Conservation (phyloP, 2,113 vertebrate species). For the Osmerus eperlanus region DNA sequence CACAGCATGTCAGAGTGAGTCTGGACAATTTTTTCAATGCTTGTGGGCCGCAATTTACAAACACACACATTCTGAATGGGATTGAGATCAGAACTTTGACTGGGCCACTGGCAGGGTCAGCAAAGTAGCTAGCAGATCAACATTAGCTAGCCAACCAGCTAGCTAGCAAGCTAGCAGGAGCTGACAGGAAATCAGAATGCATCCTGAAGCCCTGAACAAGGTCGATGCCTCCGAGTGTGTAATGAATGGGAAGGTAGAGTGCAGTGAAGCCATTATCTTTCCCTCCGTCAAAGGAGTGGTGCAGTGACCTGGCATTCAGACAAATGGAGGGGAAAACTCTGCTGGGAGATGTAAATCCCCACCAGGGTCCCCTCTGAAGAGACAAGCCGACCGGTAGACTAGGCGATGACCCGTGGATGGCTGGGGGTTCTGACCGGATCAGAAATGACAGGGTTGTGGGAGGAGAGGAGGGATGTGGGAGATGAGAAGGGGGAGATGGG, state of each 20-base stretch:
- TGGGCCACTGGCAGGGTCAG: too few relatives aligned
- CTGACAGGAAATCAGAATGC: slow-evolving; percentile 70
- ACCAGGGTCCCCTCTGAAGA: slow-evolving; percentile 74
- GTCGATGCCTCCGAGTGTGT: slow-evolving; percentile 87
- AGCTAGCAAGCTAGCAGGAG: slow-evolving; percentile 31
- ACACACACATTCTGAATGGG: background rate
- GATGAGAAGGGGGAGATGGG: slow-evolving; percentile 68
- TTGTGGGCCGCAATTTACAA: too few relatives aligned
- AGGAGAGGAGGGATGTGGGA: slow-evolving; percentile 76
- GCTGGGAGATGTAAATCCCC: slow-evolving; percentile 88
- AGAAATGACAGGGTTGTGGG: slow-evolving; percentile 81
- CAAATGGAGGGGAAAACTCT: slow-evolving; percentile 96
- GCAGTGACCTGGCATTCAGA: slow-evolving; percentile 89
- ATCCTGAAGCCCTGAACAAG: slow-evolving; percentile 77
- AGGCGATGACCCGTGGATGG: slow-evolving; percentile 84
- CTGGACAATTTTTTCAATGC: too few relatives aligned
- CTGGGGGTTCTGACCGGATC: slow-evolving; percentile 77
- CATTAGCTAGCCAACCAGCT: slow-evolving; percentile 7
- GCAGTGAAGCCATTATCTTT: slow-evolving; percentile 82
- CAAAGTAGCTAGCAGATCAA: too few relatives aligned
- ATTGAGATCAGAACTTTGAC: too few relatives aligned
- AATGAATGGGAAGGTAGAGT: slow-evolving; percentile 79
- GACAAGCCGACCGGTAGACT: slow-evolving; percentile 78
- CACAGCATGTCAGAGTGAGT: too few relatives aligned
- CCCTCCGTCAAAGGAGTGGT: slow-evolving; percentile 74